Evolutionary conservation across 2,113 vertebrate genomes (phyloP).

Genomic region (Podarcis raffonei): DNA sequence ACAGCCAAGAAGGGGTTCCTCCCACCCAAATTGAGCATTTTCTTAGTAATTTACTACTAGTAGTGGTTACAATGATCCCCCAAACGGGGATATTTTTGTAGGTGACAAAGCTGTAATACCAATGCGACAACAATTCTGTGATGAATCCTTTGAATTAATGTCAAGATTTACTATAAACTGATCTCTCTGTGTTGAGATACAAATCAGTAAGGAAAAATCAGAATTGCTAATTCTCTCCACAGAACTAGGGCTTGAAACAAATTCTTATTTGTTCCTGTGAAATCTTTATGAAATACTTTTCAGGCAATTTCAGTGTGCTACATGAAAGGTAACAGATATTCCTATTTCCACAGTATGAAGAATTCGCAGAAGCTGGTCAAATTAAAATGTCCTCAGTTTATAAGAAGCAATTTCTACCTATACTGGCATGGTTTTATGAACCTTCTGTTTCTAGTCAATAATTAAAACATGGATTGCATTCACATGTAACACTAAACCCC

Average conservation of each 20-base stretch:
- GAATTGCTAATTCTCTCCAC: too few relatives aligned
- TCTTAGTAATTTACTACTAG: background rate
- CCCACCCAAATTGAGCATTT: too few relatives aligned
- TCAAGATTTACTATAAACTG: background rate
- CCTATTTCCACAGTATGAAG: background rate
- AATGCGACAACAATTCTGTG: background rate
- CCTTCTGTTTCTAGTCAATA: background rate
- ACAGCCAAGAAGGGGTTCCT: background rate
- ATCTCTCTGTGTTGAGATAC: background rate
- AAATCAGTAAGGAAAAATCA: background rate
- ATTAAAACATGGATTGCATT: background rate
- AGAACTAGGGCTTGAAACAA: background rate
- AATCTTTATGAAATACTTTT: background rate
- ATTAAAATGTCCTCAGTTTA: background rate
- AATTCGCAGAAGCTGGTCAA: background rate
- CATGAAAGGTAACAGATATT: background rate
- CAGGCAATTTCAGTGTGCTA: background rate
- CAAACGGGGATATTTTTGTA: background rate
- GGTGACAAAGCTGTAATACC: background rate
- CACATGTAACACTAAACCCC: background rate
- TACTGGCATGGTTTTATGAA: background rate
- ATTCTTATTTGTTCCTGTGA: background rate
- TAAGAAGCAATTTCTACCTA: background rate
- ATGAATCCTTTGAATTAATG: background rate
- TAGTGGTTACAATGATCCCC: background rate